Conservation (phyloP, 2,888 invertebrate species). For the Xanthorhoe spadicearia region DNA sequence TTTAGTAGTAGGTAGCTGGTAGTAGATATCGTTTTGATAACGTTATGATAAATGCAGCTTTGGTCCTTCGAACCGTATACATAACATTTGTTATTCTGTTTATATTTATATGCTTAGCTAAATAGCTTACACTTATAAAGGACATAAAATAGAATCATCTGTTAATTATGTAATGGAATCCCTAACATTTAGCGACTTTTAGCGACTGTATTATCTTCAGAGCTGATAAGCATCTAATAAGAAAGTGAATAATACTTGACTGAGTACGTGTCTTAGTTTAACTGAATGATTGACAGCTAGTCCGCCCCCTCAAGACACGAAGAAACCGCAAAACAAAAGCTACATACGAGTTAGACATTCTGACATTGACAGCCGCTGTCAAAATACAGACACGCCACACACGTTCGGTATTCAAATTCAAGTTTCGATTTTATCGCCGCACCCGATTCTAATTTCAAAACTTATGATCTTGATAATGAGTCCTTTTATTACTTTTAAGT, state of each 20-base stretch:
- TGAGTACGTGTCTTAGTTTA: slow-evolving; percentile 23
- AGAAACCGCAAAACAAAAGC: slow-evolving; percentile 42
- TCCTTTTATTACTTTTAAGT: neutral
- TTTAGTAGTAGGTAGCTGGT: slow-evolving; percentile 17
- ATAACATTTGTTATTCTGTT: neutral
- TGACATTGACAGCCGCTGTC: slow-evolving; percentile 49
- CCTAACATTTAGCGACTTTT: neutral
- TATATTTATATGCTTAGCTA: neutral
- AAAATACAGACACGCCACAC: slow-evolving; percentile 45
- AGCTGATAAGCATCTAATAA: neutral
- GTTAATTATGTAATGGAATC: neutral
- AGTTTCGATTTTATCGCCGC: slow-evolving; percentile 38
- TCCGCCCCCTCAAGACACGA: slow-evolving; percentile 28
- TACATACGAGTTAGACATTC: slow-evolving; percentile 38
- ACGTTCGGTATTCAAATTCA: slow-evolving; percentile 44
- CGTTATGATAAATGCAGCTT: neutral
- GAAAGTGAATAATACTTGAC: neutral
- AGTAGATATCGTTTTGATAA: slow-evolving; percentile 1
- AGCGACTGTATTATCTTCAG: neutral
- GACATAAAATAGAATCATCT: neutral
- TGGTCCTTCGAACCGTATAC: slow-evolving; percentile 15
- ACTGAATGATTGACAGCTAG: slow-evolving; percentile 28
- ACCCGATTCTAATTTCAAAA: slow-evolving; percentile 31
- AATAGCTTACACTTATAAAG: neutral
- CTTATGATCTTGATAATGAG: slow-evolving; percentile 34